Base-by-base conservation (phyloP, 2,888 invertebrate species). In the Drosophila mayaguana region DNA sequence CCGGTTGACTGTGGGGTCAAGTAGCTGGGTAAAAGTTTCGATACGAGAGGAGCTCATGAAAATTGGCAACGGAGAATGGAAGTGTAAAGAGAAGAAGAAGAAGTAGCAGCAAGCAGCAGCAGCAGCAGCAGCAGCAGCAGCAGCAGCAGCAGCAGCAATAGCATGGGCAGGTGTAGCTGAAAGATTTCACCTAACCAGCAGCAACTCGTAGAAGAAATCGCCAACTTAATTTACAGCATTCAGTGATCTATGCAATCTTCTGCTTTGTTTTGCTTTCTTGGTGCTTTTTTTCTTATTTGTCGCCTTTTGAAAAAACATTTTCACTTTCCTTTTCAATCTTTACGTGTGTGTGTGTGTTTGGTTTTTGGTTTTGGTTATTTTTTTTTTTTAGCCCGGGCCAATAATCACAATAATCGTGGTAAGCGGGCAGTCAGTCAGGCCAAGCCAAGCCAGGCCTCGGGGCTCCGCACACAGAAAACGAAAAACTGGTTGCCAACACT, bases 391-490 rank as follows among this genome's bases (percentile, higher is more conserved):
- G 82, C 72, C 64, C 53, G 78, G 60, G 75, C 88, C 90, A 88
- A 83, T 89, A 84, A 84, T 85, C 90, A 84, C 84, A 84, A 84
- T 89, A 84, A 84, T 89, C 90, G 77, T 82, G 86, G 90, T 82
- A 89, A 89, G 90, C 90, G 90, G 88, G 76, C 89, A 83, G 89
- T 88, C 89, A 83, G 82, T 77, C 83, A 80, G 76, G 55, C 60
- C 36, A 36, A 54, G 53, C 22, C 42, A 16, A 16, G 54, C 22
- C 40, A 22, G 22, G 48, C 14, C 40, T 36, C 5, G 55, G 81
- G 74, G 56, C 84, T 71, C 43, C 60, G 22, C 22, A 62, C 56
- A 70, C 53, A 76, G 75, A 64, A 68, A 80, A 70, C 77, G 66
- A 36, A 38, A 78, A 81, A 80, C 80, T 80, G 80, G 76, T 80